phyloP scores from a whole-genome alignment of 2,888 invertebrate genomes.

The Heliconius aoede region DNA sequence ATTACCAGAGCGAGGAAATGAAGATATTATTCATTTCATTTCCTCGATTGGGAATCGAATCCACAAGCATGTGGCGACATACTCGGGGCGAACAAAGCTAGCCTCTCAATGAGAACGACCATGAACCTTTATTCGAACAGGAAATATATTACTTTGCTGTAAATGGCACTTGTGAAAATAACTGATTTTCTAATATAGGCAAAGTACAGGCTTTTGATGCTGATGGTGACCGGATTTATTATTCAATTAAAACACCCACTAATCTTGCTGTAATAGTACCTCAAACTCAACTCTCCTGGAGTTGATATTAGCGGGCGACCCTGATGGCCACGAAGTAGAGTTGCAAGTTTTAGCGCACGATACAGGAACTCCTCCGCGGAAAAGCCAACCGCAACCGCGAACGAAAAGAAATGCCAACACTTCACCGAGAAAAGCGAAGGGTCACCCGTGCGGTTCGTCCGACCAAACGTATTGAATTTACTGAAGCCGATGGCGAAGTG shows the following conservation, averaged over 20 bases:
- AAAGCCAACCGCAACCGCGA: constrained; percentile 88
- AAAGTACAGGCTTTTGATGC: constrained; percentile 93
- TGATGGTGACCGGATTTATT: constrained; percentile 95
- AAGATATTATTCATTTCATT: too few relatives aligned
- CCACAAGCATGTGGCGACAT: too few relatives aligned
- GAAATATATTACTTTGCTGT: constrained; percentile 90
- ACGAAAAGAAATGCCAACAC: constrained; percentile 84
- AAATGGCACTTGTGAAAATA: constrained; percentile 85
- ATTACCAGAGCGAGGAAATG: too few relatives aligned
- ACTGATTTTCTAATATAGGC: constrained; percentile 91
- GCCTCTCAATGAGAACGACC: constrained; percentile 96
- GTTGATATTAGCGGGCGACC: constrained; percentile 92
- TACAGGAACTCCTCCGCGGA: constrained; percentile 88
- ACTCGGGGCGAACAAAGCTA: constrained; percentile 91
- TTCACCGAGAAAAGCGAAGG: constrained; percentile 88
- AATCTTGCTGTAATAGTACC: constrained; percentile 95
- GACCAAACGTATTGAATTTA: constrained; percentile 96
- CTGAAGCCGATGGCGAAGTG: constrained; percentile 94
- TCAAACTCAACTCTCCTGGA: constrained; percentile 95
- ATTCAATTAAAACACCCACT: constrained; percentile 91
- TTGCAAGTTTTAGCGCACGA: constrained; percentile 93
- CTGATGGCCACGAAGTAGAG: constrained; percentile 86
- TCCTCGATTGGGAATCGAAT: too few relatives aligned
- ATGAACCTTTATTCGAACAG: constrained; percentile 92
- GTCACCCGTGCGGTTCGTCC: constrained; percentile 96